phyloP scores from a whole-genome alignment of 1,140 invertebrate species.

The Aphidius ervi region DNA sequence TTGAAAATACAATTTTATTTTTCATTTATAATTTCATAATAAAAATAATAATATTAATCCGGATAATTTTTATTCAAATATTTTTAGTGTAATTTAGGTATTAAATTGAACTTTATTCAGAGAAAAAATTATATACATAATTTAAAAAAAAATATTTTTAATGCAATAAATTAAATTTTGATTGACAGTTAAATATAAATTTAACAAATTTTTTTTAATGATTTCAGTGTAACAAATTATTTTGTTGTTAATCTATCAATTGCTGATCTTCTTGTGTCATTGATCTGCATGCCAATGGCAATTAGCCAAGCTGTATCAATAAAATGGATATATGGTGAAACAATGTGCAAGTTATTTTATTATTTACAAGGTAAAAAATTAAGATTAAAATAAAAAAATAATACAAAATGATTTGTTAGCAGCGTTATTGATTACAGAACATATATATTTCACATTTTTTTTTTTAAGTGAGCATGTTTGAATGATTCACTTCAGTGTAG shows the following conservation, averaged over 20 bases:
- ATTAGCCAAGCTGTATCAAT: constrained; percentile 65
- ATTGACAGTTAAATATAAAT: no score
- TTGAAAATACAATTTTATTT: no score
- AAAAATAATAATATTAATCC: no score
- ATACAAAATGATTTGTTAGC: neutral
- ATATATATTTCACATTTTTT: neutral
- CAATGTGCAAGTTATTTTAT: constrained; percentile 68
- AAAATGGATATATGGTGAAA: constrained; percentile 66
- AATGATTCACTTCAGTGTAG: neutral
- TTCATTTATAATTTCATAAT: no score
- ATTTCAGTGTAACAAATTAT: constrained; percentile 81
- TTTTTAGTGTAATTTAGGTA: no score
- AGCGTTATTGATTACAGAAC: no score
- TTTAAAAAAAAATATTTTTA: no score
- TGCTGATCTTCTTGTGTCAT: constrained; percentile 80
- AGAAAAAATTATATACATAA: no score
- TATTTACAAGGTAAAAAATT: constrained; percentile 67
- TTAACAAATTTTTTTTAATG: neutral
- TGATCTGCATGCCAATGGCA: constrained; percentile 77
- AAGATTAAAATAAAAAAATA: neutral
- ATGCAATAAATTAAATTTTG: no score
- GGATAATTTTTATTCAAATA: no score
- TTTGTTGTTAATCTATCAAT: constrained; percentile 86
- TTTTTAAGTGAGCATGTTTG: neutral
- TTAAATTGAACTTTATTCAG: no score